phyloP scores from a whole-genome alignment of 2,797 vertebrate species.

The Distichodus sexfasciatus region DNA sequence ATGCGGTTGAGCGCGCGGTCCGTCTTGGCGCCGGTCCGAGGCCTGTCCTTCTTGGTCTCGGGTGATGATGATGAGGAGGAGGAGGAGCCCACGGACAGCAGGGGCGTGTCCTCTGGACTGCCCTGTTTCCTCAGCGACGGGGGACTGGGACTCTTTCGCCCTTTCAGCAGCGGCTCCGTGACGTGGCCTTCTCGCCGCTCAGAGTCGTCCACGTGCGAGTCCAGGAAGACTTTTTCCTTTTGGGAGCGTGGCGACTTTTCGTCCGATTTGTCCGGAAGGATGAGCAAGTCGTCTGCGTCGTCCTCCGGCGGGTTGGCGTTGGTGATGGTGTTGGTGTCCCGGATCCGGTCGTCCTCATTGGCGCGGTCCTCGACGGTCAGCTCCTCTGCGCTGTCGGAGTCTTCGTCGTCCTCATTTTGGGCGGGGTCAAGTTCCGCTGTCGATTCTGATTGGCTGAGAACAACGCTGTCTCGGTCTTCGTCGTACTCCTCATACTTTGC shows the following conservation, averaged over 20 bases:
- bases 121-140: slow-evolving; percentile 64
- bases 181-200: slow-evolving; percentile 54
- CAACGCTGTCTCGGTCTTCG: no score
- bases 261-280: slow-evolving; percentile 74
- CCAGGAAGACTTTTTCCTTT: slow-evolving; percentile 47
- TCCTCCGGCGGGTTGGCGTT: slow-evolving; percentile 71
- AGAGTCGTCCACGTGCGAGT: slow-evolving; percentile 11
- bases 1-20: slow-evolving; percentile 95
- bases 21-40: slow-evolving; percentile 91
- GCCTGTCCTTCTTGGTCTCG: slow-evolving; percentile 94
- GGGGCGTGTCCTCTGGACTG: slow-evolving; percentile 82
- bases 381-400: slow-evolving; percentile 18
- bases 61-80: slow-evolving; percentile 74
- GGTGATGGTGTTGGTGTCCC: slow-evolving; percentile 69
- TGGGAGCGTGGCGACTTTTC: slow-evolving; percentile 64
- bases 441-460: no score
- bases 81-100: slow-evolving; percentile 74
- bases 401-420: slow-evolving; percentile 31
- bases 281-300: slow-evolving; percentile 74
- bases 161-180: slow-evolving; percentile 62
- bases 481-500: no score
- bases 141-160: slow-evolving; percentile 51
- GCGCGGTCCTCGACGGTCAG: slow-evolving; percentile 17
- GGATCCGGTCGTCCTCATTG: slow-evolving; percentile 24
- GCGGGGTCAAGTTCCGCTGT: slow-evolving; percentile 58